Evolutionary conservation across 1,140 invertebrate species (phyloP), one percentile per base, ranked within the genome.

Genomic region (Triops longicaudatus): DNA sequence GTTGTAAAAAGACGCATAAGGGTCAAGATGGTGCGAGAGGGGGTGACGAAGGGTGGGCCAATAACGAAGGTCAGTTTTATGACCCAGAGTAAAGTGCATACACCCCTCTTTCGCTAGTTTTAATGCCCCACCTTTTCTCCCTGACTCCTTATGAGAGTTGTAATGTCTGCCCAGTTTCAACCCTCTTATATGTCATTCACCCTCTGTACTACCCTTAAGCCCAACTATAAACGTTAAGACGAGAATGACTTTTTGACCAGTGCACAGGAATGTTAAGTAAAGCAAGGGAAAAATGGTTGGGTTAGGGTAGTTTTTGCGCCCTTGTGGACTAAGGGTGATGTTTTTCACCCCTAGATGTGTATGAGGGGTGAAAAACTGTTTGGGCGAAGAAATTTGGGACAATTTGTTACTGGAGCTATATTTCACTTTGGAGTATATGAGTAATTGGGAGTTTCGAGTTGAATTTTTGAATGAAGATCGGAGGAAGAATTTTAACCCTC

Each of bases 41-140:
- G 74, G 44, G 31, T 31, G 22, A 22, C 11, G 44, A 14, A 76
- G 31, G 77, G 37, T 10, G 31, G 31, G 7, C 31, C 31, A 37
- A 37, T 37, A 7, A 37, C 2, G 76, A 28, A 42, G 77, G 79
- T 42, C 31, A 41, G 22, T 71, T 72, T 6, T 72, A 26, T n/a
- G 72, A 27, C 28, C 71, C 44, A 14, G 73, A 50, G 76, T 77
- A 76, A 77, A 78, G 76, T 78, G 22, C 43, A 63, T 44, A 12
- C 50, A 73, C 73, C 79, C 78, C 12, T 63, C 80, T 28, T 73
- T 77, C 74, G 26, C 77, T 74, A n/a, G 12, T 81, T 43, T 80
- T 76, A 26, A 76, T 22, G 6, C 6, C 1, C 50, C 22, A 22
- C 6, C 14, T 17, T 14, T 2, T n/a, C 14, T 17, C 6, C 1